These are phyloP conservation scores for Coelinius sp. DNA, from an alignment of 2,888 invertebrate species.

Conservation along the genomic window DNA sequence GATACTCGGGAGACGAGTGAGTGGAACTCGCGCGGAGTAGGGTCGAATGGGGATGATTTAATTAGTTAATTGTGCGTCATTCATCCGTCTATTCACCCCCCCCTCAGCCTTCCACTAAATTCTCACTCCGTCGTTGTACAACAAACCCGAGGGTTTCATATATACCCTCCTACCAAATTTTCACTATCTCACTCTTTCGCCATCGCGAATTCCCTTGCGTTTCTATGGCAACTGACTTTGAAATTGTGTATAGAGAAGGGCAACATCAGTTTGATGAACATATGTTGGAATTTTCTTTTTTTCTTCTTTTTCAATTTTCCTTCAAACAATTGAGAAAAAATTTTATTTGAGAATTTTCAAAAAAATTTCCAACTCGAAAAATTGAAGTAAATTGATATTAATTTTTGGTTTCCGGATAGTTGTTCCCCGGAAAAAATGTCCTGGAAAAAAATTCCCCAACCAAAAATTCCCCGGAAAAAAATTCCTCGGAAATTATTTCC, in stretches of 20 bases:
- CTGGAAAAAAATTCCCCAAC: no score
- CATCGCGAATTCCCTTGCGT: slow-evolving; percentile 16
- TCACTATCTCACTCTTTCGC: slow-evolving; percentile 10
- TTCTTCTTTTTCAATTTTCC: no score
- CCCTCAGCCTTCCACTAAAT: slow-evolving; percentile 50
- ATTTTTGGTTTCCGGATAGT: no score
- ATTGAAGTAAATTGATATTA: no score
- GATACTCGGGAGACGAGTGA: slow-evolving; percentile 40
- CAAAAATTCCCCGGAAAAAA: no score
- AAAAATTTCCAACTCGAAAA: not conserved
- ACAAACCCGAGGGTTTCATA: not conserved
- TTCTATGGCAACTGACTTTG: slow-evolving; percentile 19
- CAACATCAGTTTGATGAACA: no score
- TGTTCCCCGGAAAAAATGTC: no score
- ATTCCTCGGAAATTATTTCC: no score
- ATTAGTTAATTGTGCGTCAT: slow-evolving; percentile 71
- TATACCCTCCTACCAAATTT: not conserved
- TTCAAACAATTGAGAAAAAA: no score
- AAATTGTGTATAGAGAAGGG: slow-evolving; percentile 8
- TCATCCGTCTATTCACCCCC: slow-evolving; percentile 70
- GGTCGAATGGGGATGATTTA: slow-evolving; percentile 69
- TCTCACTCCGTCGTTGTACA: slow-evolving; percentile 40
- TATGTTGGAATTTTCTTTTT: no score
- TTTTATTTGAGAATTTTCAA: no score
- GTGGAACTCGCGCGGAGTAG: slow-evolving; percentile 56